These are phyloP conservation scores for Eueremaeus valkanovi DNA, from an alignment of 2,888 invertebrate genomes.

Conservation along the genomic window DNA sequence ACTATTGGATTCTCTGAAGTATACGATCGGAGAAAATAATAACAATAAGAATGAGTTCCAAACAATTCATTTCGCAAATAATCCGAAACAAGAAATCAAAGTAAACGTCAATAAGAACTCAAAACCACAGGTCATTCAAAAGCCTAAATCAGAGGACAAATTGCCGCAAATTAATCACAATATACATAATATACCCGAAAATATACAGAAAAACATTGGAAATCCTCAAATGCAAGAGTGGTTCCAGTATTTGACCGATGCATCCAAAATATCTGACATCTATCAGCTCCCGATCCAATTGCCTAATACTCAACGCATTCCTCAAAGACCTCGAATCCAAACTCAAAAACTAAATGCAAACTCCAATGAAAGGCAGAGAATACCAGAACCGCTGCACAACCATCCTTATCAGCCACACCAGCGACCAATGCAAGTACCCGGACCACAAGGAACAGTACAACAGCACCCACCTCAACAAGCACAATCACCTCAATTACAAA, in stretches of 20 bases:
- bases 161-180: background rate
- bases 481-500: too few species aligned
- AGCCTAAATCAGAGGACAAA: background rate
- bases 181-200: background rate
- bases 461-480: too few species aligned
- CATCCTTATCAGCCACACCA: conserved; percentile 19
- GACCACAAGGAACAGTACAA: too few species aligned
- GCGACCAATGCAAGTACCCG: too few species aligned
- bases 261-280: background rate
- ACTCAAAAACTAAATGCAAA: background rate
- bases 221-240: background rate
- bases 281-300: conserved; percentile 19
- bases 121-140: background rate
- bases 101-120: conserved; percentile 3
- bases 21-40: background rate
- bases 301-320: background rate
- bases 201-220: background rate
- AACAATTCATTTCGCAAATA: conserved; percentile 3
- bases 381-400: background rate
- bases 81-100: conserved; percentile 14
- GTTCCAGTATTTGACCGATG: background rate
- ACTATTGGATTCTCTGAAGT: conserved; percentile 10
- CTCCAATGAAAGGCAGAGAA: background rate
- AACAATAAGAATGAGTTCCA: background rate
- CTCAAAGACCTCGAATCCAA: background rate